Base-by-base conservation (phyloP, 23 tunicate genomes). In the Styela clava region DNA sequence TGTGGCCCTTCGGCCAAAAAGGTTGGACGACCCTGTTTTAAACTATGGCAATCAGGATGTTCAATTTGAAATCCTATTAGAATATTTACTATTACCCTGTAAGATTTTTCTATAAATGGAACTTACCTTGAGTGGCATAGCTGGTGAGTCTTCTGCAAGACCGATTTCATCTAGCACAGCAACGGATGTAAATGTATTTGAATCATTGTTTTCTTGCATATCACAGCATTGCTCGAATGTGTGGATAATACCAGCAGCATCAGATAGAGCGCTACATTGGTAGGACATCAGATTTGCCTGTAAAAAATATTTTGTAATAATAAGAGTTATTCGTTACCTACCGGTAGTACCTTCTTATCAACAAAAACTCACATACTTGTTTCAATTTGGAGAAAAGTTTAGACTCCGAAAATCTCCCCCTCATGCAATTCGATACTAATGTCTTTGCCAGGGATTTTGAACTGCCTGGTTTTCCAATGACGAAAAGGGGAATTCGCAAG, bases 161-260 rank as follows among this genome's bases (percentile, higher is more conserved):
- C 91, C 91, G 44, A 87, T 87, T 74, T 87, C 91, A 82, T 87
- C 91, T n/a, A 87, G 82, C 9, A 87, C 91, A 34, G 82, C 91
- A 30, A 74, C 83, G 12, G 91, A 82, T 18, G 82, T 82, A 82
- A 37, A 87, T 12, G 68, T 64, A 18, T 74, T 34, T 68, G 74
- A 27, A 65, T 82, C 79, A 29, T 87, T 67, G 20, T 72, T 73
- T 24, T 67, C 71, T 29, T 86, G 89, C 34, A 87, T 36, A 29
- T 56, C 61, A 3, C 78, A 79, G 74, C 91, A 87, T 51, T 87
- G 91, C 25, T 29, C 65, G 63, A 87, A 87, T 23, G 82, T 73
- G 1, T 24, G 70, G 74, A 81, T 82, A 74, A 87, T 87, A 9
- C 91, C 91, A 37, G 65, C 78, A 28, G 91, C 91, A 65, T 87